Conservation (phyloP, 2,113 vertebrate genomes). For the Geococcyx californianus region DNA sequence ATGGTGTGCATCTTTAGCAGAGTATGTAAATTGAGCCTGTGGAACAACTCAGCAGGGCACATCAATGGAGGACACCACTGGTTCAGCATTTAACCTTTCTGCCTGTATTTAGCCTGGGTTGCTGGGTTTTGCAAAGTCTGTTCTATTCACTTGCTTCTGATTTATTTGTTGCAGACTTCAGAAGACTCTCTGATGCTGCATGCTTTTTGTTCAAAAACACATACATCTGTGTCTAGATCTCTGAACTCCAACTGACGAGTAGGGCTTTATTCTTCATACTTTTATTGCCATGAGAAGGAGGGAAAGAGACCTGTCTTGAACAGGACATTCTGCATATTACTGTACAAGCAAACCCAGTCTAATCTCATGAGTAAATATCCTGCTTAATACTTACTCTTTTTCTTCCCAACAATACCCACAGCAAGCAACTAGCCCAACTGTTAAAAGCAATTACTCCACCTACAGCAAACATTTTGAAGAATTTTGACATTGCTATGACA, state of each 20-base stretch:
- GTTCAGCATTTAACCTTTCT: background rate
- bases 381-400: background rate
- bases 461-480: background rate
- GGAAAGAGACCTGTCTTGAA: background rate
- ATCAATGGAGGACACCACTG: background rate
- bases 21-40: background rate
- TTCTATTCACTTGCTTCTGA: background rate
- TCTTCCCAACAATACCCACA: background rate
- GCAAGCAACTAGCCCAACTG: background rate
- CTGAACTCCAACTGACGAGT: background rate
- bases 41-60: background rate
- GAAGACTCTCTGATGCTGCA: background rate
- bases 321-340: background rate
- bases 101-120: background rate
- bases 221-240: background rate
- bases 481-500: background rate
- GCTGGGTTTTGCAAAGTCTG: background rate
- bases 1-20: rapidly evolving
- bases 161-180: background rate
- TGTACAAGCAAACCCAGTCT: background rate
- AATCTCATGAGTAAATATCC: background rate
- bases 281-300: background rate
- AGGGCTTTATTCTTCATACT: background rate
- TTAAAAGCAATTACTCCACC: background rate
- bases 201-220: background rate